These are phyloP conservation scores for Peromyscus attwateri DNA, from an alignment of 2,797 vertebrate species.

Conservation along the genomic window DNA sequence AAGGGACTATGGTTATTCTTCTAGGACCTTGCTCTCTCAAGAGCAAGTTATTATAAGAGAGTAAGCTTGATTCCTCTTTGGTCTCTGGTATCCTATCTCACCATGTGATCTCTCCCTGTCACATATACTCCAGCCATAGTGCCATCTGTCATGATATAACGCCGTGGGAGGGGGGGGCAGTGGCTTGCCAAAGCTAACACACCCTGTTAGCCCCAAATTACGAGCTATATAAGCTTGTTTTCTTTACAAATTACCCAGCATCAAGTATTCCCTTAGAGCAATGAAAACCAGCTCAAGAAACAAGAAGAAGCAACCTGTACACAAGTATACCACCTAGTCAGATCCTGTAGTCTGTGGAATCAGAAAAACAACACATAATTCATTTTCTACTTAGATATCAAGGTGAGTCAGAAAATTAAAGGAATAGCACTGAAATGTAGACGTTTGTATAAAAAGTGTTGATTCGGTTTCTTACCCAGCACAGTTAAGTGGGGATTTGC, in stretches of 20 bases:
- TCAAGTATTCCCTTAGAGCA: not conserved
- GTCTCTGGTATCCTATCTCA: not conserved
- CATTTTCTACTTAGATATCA: slow-evolving; percentile 5
- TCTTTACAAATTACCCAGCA: not conserved
- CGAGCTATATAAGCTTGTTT: not conserved
- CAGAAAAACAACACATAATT: not conserved
- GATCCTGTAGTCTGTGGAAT: not conserved
- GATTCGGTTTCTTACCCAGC: slow-evolving; percentile 38
- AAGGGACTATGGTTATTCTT: not conserved
- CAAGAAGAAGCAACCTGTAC: not conserved
- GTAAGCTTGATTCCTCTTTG: not conserved
- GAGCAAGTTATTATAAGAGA: not conserved
- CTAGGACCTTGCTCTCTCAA: not conserved
- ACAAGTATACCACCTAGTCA: not conserved
- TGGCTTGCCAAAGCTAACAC: not conserved
- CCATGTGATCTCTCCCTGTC: not conserved
- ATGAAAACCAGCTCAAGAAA: not conserved
- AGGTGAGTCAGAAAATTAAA: slow-evolving; percentile 13
- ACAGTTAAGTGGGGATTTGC: not conserved
- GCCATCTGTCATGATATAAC: not conserved
- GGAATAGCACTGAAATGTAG: not conserved
- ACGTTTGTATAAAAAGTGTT: not conserved
- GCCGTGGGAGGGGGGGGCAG: accelerated
- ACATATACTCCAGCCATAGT: not conserved
- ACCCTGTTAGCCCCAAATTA: not conserved